Conservation (phyloP, 2,888 invertebrate species). For the Meteorus cinctellus region DNA sequence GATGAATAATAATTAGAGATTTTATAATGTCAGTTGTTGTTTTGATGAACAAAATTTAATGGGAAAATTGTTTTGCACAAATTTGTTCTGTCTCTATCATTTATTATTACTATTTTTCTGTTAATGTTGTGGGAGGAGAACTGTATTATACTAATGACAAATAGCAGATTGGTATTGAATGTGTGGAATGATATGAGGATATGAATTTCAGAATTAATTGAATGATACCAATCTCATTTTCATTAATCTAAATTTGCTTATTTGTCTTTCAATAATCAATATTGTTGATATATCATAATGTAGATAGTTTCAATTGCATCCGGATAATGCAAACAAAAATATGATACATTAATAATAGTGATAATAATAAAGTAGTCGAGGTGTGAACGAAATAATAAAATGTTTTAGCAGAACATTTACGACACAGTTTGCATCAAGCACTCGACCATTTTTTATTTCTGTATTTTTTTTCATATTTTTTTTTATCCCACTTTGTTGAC, state of each 20-base stretch:
- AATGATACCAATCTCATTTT: neutral
- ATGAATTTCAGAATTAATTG: neutral
- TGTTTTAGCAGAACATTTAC: conserved; percentile 14
- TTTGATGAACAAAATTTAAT: neutral
- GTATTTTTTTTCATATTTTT: neutral
- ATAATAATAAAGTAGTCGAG: neutral
- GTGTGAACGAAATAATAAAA: conserved; percentile 33
- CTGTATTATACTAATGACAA: neutral
- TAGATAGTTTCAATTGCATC: neutral
- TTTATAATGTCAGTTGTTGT: neutral
- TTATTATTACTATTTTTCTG: neutral
- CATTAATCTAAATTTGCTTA: neutral
- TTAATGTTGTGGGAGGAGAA: neutral
- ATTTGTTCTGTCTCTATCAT: neutral
- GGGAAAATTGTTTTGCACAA: neutral
- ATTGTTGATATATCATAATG: neutral
- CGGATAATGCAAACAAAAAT: neutral
- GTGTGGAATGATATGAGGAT: neutral
- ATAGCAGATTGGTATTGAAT: neutral
- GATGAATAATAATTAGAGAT: neutral
- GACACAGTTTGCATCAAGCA: conserved; percentile 21
- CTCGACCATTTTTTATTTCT: conserved; percentile 8
- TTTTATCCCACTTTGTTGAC: neutral
- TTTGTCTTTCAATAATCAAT: neutral
- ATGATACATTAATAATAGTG: neutral